Evolutionary conservation across 2,888 invertebrate species (phyloP), one percentile per base, ranked within the genome.

Genomic region (Oligia latruncula): DNA sequence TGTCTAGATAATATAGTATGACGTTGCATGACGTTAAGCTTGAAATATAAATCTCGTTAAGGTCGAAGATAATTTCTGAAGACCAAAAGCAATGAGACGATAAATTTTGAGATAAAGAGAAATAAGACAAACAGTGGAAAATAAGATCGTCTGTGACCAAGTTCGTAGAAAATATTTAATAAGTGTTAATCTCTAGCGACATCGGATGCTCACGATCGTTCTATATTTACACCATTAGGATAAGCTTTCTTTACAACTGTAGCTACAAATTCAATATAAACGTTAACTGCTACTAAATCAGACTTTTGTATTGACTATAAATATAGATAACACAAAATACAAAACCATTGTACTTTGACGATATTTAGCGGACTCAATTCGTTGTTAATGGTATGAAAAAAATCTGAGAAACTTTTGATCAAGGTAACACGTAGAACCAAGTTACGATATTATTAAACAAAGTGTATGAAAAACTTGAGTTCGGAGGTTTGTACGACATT

Each of bases 111-210:
- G 78, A 73, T 83, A 40, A 58, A 72, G 29, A 73, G 46, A 43
- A 86, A 74, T 66, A 49, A 75, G 67, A 73, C 43, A 76, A 85
- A 83, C 35, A 82, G 76, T 74, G 64, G 43, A 65, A 55, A 82
- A 68, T 29, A 71, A 83, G 71, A 64, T 68, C 70, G 71, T 52
- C 74, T 43, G 49, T 55, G 58, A 58, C 71, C 58, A 67, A 72
- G 78, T 71, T 75, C 40, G 71, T 66, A 67, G 70, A 80, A 82
- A 74, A 81, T 78, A 83, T 81, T 85, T 81, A 82, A 80, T 82
- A 77, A 76, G 68, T 64, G 55, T 73, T 90, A 88, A 90, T 87
- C 89, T 86, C 82, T n/a, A 66, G 68, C 76, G 60, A 81, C 80
- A 74, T 75, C 68, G 73, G 55, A 77, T 67, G 68, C 82, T 81